A percentile compares a stretch with the other conserved stretches of the same genome.
Evolutionary conservation across 53 echinoderm and acorn worm species (phyloP).

Genomic region (Mesocentrotus franciscanus): DNA sequence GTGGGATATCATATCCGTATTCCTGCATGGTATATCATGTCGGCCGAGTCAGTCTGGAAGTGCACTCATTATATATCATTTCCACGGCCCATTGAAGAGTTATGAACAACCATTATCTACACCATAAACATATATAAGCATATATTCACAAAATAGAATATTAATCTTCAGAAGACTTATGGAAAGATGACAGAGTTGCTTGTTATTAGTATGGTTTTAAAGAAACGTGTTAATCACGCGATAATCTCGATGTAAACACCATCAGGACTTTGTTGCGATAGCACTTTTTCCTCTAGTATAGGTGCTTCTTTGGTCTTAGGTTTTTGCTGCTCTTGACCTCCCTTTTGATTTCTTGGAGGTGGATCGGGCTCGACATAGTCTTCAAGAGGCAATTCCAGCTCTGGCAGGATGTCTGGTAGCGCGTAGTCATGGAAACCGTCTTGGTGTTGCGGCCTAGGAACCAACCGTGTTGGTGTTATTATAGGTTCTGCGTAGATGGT

Average conservation of each 20-base stretch:
- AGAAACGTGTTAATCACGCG: conserved; percentile 31
- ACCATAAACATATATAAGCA: neutral
- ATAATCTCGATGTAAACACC: conserved; percentile 62
- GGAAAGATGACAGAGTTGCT: neutral
- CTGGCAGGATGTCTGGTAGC: conserved; percentile 58
- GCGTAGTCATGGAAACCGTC: conserved; percentile 62
- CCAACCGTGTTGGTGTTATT: conserved; percentile 29
- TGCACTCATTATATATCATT: no score
- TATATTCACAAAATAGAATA: neutral
- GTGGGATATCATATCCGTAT: neutral
- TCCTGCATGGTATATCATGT: neutral
- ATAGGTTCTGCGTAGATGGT: conserved; percentile 57
- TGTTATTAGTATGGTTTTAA: neutral
- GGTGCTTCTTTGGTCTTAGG: conserved; percentile 11
- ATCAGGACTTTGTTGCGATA: conserved; percentile 5
- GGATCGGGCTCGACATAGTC: conserved; percentile 61
- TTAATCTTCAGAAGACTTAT: neutral
- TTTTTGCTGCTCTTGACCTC: neutral
- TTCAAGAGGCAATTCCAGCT: conserved; percentile 1
- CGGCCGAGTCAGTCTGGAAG: no score
- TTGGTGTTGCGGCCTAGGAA: conserved; percentile 44
- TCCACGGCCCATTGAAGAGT: neutral
- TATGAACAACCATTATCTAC: neutral
- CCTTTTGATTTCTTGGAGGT: conserved; percentile 21
- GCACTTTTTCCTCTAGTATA: neutral